A percentile compares a stretch with the other conserved stretches of the same genome.
phyloP scores from a whole-genome alignment of 2,888 invertebrate genomes.

The Camponotus fellah region DNA sequence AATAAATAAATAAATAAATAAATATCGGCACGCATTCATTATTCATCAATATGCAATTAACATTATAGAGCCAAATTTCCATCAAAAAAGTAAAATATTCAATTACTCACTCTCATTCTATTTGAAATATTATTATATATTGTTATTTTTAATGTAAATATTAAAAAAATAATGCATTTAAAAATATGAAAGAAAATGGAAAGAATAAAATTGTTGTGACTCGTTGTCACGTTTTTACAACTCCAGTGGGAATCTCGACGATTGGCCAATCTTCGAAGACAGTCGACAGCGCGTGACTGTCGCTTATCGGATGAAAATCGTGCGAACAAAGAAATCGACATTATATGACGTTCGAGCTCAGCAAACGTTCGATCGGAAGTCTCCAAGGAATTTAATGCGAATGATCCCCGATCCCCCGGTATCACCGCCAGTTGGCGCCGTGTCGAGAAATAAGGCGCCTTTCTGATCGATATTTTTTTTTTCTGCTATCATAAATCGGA shows the following conservation, averaged over 20 bases:
- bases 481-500: slow-evolving; percentile 75
- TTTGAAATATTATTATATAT: background rate
- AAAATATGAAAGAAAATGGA: slow-evolving; percentile 4
- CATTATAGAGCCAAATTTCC: background rate
- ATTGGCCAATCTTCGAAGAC: slow-evolving; percentile 51
- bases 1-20: background rate
- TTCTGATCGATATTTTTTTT: slow-evolving; percentile 67
- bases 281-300: slow-evolving; percentile 51
- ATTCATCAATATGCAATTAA: background rate
- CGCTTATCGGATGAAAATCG: slow-evolving; percentile 55
- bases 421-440: slow-evolving; percentile 65
- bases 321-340: slow-evolving; percentile 68
- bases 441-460: slow-evolving; percentile 68
- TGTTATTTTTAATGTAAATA: background rate
- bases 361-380: slow-evolving; percentile 49
- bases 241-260: slow-evolving; percentile 45
- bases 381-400: slow-evolving; percentile 73
- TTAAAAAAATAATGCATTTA: background rate
- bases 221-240: slow-evolving; percentile 49
- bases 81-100: background rate
- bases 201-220: slow-evolving; percentile 48
- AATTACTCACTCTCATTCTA: background rate
- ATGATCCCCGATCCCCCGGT: slow-evolving; percentile 72
- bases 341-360: slow-evolving; percentile 69
- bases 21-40: background rate